Conservation (phyloP, 2,888 invertebrate species). For the Noctua janthe region DNA sequence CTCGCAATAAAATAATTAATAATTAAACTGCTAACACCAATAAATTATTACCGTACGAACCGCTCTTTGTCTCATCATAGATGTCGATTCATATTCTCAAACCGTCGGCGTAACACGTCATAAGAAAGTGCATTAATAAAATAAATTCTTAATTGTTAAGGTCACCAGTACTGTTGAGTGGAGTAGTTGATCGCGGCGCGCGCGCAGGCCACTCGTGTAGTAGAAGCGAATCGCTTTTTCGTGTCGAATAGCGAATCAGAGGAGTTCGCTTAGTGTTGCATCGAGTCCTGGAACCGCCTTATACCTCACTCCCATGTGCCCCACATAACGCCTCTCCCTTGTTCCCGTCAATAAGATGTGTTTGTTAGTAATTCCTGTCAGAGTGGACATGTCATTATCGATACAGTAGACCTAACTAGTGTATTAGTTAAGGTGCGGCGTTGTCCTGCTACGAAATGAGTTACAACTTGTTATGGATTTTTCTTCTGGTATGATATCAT, state of each 20-base stretch:
- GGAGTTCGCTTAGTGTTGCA: conserved; percentile 87
- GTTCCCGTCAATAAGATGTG: conserved; percentile 76
- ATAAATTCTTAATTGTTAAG: conserved; percentile 89
- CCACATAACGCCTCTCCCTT: conserved; percentile 59
- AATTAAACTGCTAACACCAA: conserved; percentile 37
- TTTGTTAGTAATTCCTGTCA: conserved; percentile 80
- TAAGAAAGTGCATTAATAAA: conserved; percentile 90
- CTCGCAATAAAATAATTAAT: conserved; percentile 21
- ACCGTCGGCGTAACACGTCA: conserved; percentile 77
- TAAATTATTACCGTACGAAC: conserved; percentile 48
- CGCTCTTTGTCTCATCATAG: conserved; percentile 75
- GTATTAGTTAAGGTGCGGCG: conserved; percentile 75
- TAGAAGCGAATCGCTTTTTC: conserved; percentile 87
- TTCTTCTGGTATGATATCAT: conserved; percentile 82
- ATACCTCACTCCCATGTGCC: conserved; percentile 57
- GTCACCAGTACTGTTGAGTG: conserved; percentile 83
- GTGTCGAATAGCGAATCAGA: conserved; percentile 79
- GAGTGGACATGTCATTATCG: conserved; percentile 88
- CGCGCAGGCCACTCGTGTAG: conserved; percentile 88
- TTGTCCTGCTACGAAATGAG: conserved; percentile 84
- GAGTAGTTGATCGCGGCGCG: conserved; percentile 86
- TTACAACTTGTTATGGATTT: conserved; percentile 84
- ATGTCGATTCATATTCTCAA: conserved; percentile 66
- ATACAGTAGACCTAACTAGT: conserved; percentile 85
- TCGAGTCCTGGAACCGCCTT: conserved; percentile 74